Evolutionary conservation across 2,113 vertebrate species (phyloP), one percentile per base, ranked within the genome.

Genomic region (Malurus alboscapulatus): DNA sequence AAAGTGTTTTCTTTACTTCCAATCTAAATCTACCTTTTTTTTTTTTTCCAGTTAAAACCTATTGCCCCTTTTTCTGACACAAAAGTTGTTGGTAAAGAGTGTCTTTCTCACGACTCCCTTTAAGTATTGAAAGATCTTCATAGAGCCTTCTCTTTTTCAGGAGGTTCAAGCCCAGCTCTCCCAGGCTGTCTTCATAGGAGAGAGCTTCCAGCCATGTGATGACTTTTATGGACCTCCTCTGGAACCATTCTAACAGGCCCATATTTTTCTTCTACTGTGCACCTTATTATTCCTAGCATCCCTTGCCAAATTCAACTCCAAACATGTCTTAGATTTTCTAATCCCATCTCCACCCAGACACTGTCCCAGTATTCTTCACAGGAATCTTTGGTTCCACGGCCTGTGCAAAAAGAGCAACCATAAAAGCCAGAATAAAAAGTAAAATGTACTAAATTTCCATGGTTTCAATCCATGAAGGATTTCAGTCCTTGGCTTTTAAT

Each of bases 11-110:
- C 14, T 22, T 61, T 38, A 25, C 4, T 14, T 61, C 6, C 18
- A 24, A 12, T 54, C 3, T 67, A 40, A 62, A 67, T 54, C 12
- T 79, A 26, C 21, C 1, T 34, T 34, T 34, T 34, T 59, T n/a
- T 17, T n/a, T 53, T 59, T 54, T 68, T 57, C 29, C 29, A 17
- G 24, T 62, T 58, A 67, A 34, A 81, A 84, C 27, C 2, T 4
- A 2, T 30, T 62, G 1, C 1, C 4, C 17, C 20, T 71, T 62
- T 12, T 66, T 10, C 47, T 68, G 53, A 45, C 12, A 54, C 3
- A 50, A 27, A 13, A 27, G 1, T 0, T 11, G 0, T 2, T 36
- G 17, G 13, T 36, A 63, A 72, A 72, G 44, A 32, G 1, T 50
- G 7, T 57, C 71, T 72, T 80, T 67, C 53, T 40, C 45, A 42